These are phyloP conservation scores for Corythoichthys haematopterus DNA, from an alignment of 2,113 vertebrate genomes.

Conservation along the genomic window DNA sequence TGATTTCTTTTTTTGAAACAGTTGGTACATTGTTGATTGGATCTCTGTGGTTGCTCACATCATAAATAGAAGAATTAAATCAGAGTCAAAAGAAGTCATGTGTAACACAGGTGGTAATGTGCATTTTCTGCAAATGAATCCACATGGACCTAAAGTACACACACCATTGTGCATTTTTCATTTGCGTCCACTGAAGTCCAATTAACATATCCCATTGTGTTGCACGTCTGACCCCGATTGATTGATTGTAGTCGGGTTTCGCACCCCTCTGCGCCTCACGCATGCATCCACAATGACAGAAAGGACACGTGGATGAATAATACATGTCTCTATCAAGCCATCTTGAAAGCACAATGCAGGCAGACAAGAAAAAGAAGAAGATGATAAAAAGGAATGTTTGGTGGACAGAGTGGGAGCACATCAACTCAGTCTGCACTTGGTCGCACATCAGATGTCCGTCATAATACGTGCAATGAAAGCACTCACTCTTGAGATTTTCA, in stretches of 20 bases:
- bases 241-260: slow-evolving; percentile 60
- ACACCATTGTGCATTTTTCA: slow-evolving; percentile 19
- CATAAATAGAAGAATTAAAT: background rate
- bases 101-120: background rate
- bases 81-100: background rate
- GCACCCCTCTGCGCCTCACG: slow-evolving; percentile 46
- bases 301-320: slow-evolving; percentile 63
- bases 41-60: background rate
- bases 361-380: slow-evolving; percentile 12
- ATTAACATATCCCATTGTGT: slow-evolving; percentile 55
- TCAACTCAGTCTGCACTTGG: background rate
- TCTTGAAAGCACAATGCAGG: slow-evolving; percentile 41
- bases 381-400: slow-evolving; percentile 3
- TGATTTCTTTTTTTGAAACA: no score
- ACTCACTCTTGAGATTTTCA: background rate
- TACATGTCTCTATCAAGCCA: slow-evolving; percentile 58
- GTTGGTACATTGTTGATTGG: background rate
- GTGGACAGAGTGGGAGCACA: background rate
- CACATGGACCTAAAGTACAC: background rate
- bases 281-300: slow-evolving; percentile 58
- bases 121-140: background rate
- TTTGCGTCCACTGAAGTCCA: slow-evolving; percentile 44
- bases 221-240: slow-evolving; percentile 44
- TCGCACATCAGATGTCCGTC: background rate
- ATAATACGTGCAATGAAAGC: background rate